Evolutionary conservation across 64 coral and sea anemone genomes (phyloP), one percentile per base, ranked within the genome.

Genomic region (Pocillopora damicornis): DNA sequence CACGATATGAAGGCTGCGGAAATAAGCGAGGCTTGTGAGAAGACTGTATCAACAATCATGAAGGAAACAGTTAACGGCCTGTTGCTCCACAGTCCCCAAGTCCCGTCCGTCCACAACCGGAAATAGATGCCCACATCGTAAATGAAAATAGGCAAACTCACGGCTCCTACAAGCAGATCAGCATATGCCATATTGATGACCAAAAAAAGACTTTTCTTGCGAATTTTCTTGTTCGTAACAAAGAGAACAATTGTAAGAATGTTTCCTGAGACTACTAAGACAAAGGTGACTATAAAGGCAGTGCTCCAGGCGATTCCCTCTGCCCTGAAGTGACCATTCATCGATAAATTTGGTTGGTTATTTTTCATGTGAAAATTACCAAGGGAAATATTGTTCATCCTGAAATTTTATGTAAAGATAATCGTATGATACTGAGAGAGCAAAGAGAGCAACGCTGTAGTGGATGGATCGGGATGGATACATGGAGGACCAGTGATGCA

Each of bases 121-220:
- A 36, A 75, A 75, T 35, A 26, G 11, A 13, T 35, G 4, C 73
- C 73, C 1, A 75, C 25, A 15, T 15, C 34, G 73, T 75, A 80
- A 63, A 35, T 18, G 25, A 80, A 80, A 36, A 80, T 80, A 0
- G 78, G 56, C 1, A 63, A 13, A 35, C 42, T 25, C 56, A 80
- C 25, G 0, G 61, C 26, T 58, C 78, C 78, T 3, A 45, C 42
- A 13, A 63, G 12, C 61, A 75, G 73, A 75, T 75, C 73, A 35
- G 73, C 73, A 75, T 36, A 75, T 34, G 73, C 73, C 73, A 75
- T 75, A 14, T 75, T 75, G 26, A 75, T 35, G 34, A 35, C 73
- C 5, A 75, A 26, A 75, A 36, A 75, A 15, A 75, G 35, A 75
- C 73, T 75, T 75, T 75, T 75, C 73, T 75, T 75, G 15, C 73